Base-by-base conservation (phyloP, 1,140 invertebrate species). In the Chironomus striatipennis region DNA sequence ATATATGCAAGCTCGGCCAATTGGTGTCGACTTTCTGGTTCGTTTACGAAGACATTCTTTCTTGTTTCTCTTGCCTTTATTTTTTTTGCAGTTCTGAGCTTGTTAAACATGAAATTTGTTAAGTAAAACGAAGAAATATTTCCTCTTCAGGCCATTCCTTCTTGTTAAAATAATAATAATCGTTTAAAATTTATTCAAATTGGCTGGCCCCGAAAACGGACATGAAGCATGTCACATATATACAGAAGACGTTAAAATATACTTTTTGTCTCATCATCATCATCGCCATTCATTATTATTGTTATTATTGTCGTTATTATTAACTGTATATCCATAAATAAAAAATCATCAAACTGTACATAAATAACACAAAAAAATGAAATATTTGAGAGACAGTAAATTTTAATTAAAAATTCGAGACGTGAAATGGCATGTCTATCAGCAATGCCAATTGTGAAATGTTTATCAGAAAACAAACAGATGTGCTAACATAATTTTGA, bases 401-500 rank as follows among this genome's bases (percentile, higher is more conserved):
- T 57, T 57, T 57, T 57, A 57, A 57, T 57, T 57, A 57, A 57
- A 34, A 57, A 57, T n/a, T n/a, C 47, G 47, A 57, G 12, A 57
- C 12, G 8, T n/a, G 8, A 10, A n/a, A 10, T 57, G 8, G 24
- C 12, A n/a, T 15, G 47, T 57, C 10, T 57, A 57, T 57, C n/a
- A n/a, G 12, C n/a, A 57, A 57, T 47, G n/a, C n/a, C n/a, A 15
- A 15, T n/a, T n/a, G 12, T 57, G 47, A 57, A 57, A 57, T 57
- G 47, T 57, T 57, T 57, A n/a, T 57, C 24, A 34, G 24, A 57
- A 57, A 57, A 57, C n/a, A 57, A 57, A 57, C 47, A 57, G 47
- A 57, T 57, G 47, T 57, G 47, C 47, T 57, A 57, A 57, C 47
- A 57, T 57, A 57, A 57, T 57, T 57, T n/a, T 57, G 47, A 57